These are phyloP conservation scores for Nyctalus aviator DNA, from an alignment of 2,797 vertebrate species.

Conservation along the genomic window DNA sequence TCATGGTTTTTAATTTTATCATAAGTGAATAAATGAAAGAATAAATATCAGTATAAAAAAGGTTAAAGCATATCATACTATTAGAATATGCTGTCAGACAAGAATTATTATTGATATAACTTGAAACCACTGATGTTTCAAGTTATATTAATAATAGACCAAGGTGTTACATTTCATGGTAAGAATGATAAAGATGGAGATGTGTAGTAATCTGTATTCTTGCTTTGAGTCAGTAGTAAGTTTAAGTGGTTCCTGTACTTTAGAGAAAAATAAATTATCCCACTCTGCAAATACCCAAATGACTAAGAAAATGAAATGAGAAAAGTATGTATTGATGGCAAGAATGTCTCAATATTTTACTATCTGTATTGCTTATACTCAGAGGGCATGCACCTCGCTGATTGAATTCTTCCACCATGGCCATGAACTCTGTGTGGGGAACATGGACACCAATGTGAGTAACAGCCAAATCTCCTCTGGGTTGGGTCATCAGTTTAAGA, in stretches of 20 bases:
- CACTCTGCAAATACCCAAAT: neutral
- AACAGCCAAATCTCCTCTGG: neutral
- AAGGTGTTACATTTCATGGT: neutral
- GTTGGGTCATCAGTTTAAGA: neutral
- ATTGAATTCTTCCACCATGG: rapidly evolving
- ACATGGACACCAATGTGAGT: neutral
- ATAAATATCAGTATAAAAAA: neutral
- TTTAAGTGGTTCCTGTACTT: neutral
- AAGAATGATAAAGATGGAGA: neutral
- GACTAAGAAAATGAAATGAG: neutral
- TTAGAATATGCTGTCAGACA: neutral
- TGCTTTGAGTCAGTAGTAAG: neutral
- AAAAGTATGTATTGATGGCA: neutral
- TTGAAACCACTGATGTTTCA: neutral
- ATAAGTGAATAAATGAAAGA: neutral
- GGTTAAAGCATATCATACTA: neutral
- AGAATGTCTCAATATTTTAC: neutral
- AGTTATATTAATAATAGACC: too few species aligned
- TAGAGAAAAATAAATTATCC: neutral
- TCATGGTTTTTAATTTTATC: neutral
- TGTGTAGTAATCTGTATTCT: neutral
- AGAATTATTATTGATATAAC: neutral
- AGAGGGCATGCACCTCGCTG: neutral
- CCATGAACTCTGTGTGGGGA: neutral
- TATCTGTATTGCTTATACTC: neutral